These are phyloP conservation scores for Eumaeus atala DNA, from an alignment of 1,140 invertebrate species.

Conservation along the genomic window DNA sequence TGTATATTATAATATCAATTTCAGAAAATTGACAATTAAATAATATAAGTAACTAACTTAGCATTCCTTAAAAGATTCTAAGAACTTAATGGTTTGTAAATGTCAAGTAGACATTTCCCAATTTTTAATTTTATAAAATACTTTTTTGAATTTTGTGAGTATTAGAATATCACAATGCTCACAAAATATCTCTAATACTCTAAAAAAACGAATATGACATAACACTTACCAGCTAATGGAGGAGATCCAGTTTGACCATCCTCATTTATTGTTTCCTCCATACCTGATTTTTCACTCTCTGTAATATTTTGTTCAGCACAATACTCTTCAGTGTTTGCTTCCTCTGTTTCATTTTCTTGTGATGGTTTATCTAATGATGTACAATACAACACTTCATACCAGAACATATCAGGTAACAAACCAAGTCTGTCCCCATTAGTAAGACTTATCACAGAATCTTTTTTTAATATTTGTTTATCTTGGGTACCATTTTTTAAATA, in stretches of 20 bases:
- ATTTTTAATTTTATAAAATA: too few relatives aligned
- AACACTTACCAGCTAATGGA: conserved; percentile 28
- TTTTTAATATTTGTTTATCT: conserved; percentile 34
- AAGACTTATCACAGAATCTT: conserved; percentile 26
- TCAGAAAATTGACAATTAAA: too few relatives aligned
- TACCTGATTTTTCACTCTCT: background rate
- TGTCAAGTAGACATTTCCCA: too few relatives aligned
- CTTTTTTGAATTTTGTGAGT: too few relatives aligned
- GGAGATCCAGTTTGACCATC: conserved; percentile 24
- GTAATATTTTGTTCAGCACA: conserved; percentile 3
- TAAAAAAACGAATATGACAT: background rate
- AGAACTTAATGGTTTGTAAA: too few relatives aligned
- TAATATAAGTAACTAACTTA: too few relatives aligned
- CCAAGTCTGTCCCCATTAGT: conserved; percentile 51
- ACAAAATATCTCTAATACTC: conserved; percentile 2
- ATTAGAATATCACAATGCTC: too few relatives aligned
- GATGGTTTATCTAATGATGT: background rate
- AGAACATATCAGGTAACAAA: conserved; percentile 41
- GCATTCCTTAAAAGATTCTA: too few relatives aligned
- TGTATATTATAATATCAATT: too few relatives aligned
- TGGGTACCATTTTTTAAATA: conserved; percentile 31
- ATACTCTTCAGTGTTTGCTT: conserved; percentile 17
- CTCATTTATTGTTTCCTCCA: conserved; percentile 1
- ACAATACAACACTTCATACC: conserved; percentile 42
- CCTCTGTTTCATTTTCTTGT: conserved; percentile 3